Conservation (phyloP, 2,888 invertebrate genomes). For the Boloria selene region DNA sequence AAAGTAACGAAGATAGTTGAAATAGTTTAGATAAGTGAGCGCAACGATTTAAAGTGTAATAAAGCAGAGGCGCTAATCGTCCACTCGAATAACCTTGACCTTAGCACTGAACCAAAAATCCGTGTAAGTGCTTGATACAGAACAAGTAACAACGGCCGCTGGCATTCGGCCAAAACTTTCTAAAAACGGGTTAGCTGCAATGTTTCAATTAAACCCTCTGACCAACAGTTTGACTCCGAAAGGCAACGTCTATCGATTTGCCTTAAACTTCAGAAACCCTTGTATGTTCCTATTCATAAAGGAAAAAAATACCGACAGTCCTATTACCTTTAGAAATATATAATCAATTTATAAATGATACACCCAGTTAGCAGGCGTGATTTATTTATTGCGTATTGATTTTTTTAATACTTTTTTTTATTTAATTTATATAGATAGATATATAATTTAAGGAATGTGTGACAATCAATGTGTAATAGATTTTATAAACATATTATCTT, state of each 20-base stretch:
- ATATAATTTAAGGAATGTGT: no score
- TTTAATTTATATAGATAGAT: no score
- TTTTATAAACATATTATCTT: no score
- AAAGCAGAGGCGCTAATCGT: slow-evolving; percentile 38
- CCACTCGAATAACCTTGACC: slow-evolving; percentile 63
- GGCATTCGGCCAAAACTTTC: slow-evolving; percentile 71
- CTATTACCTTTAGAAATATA: no score
- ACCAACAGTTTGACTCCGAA: slow-evolving; percentile 38
- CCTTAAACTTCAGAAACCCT: slow-evolving; percentile 47
- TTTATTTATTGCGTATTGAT: no score
- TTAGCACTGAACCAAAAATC: slow-evolving; percentile 59
- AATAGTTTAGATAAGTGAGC: slow-evolving; percentile 6
- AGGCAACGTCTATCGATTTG: slow-evolving; percentile 39
- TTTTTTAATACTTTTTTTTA: no score
- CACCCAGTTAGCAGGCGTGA: no score
- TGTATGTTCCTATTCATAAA: background rate
- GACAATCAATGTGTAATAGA: no score
- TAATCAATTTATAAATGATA: no score
- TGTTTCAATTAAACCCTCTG: slow-evolving; percentile 62
- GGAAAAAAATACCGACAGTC: no score
- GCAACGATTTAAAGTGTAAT: slow-evolving; percentile 22
- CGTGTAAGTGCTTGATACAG: slow-evolving; percentile 55
- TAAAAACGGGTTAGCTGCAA: slow-evolving; percentile 68
- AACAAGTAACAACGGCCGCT: slow-evolving; percentile 55
- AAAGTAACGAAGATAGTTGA: background rate